phyloP scores from a whole-genome alignment of 2,888 invertebrate genomes.

The Ctena decussata region DNA sequence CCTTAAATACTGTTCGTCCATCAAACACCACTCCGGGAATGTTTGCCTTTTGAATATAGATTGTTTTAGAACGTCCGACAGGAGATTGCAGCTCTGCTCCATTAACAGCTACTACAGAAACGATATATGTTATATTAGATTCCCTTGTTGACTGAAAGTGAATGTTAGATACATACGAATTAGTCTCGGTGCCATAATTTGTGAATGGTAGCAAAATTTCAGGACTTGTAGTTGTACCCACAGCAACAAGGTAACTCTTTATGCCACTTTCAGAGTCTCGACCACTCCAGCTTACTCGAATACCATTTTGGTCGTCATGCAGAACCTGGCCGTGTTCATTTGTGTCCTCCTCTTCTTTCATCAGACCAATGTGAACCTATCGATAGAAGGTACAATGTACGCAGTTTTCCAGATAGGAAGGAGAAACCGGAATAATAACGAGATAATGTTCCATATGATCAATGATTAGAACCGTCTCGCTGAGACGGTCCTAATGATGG shows the following conservation, averaged over 20 bases:
- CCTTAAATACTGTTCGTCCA: constrained; percentile 63
- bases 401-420: no score
- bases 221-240: constrained; percentile 44
- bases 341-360: constrained; percentile 70
- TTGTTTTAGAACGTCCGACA: constrained; percentile 50
- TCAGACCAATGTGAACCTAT: constrained; percentile 36
- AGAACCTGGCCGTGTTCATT: constrained; percentile 63
- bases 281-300: constrained; percentile 67
- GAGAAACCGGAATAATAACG: no score
- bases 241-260: constrained; percentile 52
- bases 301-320: constrained; percentile 66
- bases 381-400: no score
- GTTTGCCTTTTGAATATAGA: constrained; percentile 67
- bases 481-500: no score
- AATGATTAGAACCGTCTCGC: no score
- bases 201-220: constrained; percentile 31
- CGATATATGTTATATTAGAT: constrained; percentile 48
- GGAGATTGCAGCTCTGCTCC: constrained; percentile 67
- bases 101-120: constrained; percentile 65
- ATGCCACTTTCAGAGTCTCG: constrained; percentile 73
- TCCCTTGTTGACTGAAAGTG: constrained; percentile 42
- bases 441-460: no score
- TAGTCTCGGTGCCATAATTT: constrained; percentile 46
- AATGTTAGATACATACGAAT: constrained; percentile 47
- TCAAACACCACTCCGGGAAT: constrained; percentile 74